Conservation (phyloP, 2,797 vertebrate genomes). For the Apogon talboti region DNA sequence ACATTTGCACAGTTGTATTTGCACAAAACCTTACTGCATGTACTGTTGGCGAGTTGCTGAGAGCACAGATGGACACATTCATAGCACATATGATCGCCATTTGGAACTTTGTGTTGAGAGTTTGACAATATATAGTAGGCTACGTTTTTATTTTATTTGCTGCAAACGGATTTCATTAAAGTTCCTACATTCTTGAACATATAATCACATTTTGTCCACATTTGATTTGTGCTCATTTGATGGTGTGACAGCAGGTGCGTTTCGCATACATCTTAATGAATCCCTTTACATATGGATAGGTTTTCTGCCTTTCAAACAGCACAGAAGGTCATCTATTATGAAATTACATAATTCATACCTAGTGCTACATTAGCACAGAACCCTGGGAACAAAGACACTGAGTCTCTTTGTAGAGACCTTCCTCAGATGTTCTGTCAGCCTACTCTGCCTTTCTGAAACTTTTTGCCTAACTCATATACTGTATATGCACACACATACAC, state of each 20-base stretch:
- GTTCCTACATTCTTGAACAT: no score
- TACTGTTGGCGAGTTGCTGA: constrained; percentile 7
- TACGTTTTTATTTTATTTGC: no score
- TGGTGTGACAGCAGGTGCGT: constrained; percentile 5
- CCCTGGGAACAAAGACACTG: constrained; percentile 70
- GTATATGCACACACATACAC: constrained; percentile 11
- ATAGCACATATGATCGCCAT: constrained; percentile 20
- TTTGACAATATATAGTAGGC: no score
- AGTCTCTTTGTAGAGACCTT: constrained; percentile 71
- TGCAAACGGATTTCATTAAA: no score
- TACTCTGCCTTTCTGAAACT: constrained; percentile 71
- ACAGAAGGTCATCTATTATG: constrained; percentile 70
- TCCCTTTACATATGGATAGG: constrained; percentile 35
- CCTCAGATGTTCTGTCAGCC: constrained; percentile 72
- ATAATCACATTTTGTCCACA: constrained; percentile 10
- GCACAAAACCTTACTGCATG: constrained; percentile 1
- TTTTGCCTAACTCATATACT: constrained; percentile 39
- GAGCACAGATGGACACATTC: not conserved
- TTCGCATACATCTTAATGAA: constrained; percentile 29
- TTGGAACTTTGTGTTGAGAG: no score
- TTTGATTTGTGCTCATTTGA: constrained; percentile 8
- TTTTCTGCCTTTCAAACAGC: constrained; percentile 60
- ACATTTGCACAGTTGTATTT: constrained; percentile 52
- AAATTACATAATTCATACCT: constrained; percentile 82
- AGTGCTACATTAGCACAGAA: constrained; percentile 64